Evolutionary conservation across 2,888 invertebrate species (phyloP).

Genomic region (Caenorhabditis drosophilae): DNA sequence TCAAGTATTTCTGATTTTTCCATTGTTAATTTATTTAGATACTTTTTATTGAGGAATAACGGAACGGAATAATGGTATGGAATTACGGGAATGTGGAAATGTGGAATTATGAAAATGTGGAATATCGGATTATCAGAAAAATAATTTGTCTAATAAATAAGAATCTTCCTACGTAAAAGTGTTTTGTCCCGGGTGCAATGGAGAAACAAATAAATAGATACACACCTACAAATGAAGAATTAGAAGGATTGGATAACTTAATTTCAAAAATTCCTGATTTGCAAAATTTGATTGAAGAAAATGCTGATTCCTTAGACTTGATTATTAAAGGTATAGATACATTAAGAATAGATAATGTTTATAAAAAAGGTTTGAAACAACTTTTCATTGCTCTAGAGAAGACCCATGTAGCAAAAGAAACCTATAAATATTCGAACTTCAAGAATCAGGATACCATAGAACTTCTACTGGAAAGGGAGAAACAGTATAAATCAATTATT

Average conservation of each 20-base stretch:
- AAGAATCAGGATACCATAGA: conserved; percentile 23
- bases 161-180: conserved; percentile 6
- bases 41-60: conserved; percentile 19
- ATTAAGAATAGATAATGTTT: conserved; percentile 39
- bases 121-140: conserved; percentile 24
- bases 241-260: conserved; percentile 41
- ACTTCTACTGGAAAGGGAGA: conserved; percentile 7
- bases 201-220: conserved; percentile 47
- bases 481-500: conserved; percentile 11
- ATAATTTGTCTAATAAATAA: conserved; percentile 23
- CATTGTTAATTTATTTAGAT: conserved; percentile 19
- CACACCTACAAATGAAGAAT: conserved; percentile 36
- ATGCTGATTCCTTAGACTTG: conserved; percentile 39
- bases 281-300: conserved; percentile 42
- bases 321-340: conserved; percentile 46
- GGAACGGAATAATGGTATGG: conserved; percentile 24
- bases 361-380: conserved; percentile 44
- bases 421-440: conserved; percentile 19
- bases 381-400: conserved; percentile 33
- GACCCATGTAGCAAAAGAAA: conserved; percentile 14
- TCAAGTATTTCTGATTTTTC: conserved; percentile 22
- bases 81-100: conserved; percentile 19
- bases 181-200: conserved; percentile 9
- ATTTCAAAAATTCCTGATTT: conserved; percentile 42
- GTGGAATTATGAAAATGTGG: conserved; percentile 14